Conservation (phyloP, 2,113 vertebrate genomes). For the Oreotragus oreotragus region DNA sequence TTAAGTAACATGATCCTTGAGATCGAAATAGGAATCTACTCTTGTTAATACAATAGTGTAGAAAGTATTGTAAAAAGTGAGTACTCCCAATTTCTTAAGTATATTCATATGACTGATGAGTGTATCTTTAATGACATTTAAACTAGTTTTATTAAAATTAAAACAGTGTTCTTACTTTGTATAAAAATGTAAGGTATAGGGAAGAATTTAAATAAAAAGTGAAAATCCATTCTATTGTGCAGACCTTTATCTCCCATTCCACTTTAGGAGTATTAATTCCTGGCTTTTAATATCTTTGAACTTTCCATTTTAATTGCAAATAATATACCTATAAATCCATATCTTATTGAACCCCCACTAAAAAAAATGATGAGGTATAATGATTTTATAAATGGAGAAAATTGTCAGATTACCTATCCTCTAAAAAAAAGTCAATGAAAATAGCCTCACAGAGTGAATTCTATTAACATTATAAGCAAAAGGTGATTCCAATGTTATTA, state of each 20-base stretch:
- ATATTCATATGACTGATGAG: neutral
- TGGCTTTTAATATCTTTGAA: neutral
- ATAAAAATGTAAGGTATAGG: neutral
- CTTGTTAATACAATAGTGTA: neutral
- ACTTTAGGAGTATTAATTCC: neutral
- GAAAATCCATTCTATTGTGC: neutral
- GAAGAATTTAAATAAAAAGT: neutral
- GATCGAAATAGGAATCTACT: neutral
- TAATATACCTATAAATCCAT: neutral
- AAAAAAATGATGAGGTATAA: neutral
- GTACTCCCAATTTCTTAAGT: neutral
- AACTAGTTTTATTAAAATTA: neutral
- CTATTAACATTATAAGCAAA: neutral
- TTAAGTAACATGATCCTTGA: neutral
- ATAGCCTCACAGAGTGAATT: neutral
- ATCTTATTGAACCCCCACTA: neutral
- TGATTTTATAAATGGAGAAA: neutral
- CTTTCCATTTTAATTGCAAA: neutral
- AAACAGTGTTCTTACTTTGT: neutral
- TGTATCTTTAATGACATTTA: neutral
- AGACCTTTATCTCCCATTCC: neutral
- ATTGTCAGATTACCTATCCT: neutral
- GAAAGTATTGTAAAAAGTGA: neutral
- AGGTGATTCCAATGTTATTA: neutral
- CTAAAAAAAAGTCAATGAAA: neutral